phyloP scores from a whole-genome alignment of 2,113 vertebrate genomes.

The Etia nguti region DNA sequence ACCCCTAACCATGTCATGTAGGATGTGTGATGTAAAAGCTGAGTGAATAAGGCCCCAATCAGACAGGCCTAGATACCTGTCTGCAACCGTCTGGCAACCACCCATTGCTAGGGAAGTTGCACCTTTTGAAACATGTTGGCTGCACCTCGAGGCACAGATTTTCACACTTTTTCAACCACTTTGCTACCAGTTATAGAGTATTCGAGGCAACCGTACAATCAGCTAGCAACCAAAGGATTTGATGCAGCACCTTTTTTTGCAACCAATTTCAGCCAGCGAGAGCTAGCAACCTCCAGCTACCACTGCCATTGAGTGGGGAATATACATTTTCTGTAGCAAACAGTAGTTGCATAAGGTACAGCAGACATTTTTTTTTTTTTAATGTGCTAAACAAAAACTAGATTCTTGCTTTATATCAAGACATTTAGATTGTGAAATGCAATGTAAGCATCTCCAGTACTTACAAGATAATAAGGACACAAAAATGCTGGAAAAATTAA shows the following conservation, averaged over 20 bases:
- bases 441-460: not conserved
- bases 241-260: not conserved
- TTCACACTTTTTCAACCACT: not conserved
- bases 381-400: not conserved
- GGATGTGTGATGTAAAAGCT: too few species aligned
- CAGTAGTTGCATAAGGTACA: not conserved
- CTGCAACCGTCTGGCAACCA: not conserved
- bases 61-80: not conserved
- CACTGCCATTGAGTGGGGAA: not conserved
- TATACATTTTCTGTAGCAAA: not conserved
- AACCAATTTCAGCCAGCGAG: not conserved
- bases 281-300: not conserved
- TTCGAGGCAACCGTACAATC: not conserved
- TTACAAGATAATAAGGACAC: not conserved
- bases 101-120: not conserved
- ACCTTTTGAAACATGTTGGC: not conserved
- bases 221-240: not conserved
- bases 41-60: not conserved
- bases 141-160: not conserved
- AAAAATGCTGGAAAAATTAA: not conserved
- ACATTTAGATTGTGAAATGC: not conserved
- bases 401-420: not conserved
- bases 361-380: not conserved
- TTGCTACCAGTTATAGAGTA: not conserved
- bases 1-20: not conserved